Conservation (phyloP, 2,888 invertebrate genomes). For the Xestia xanthographa region DNA sequence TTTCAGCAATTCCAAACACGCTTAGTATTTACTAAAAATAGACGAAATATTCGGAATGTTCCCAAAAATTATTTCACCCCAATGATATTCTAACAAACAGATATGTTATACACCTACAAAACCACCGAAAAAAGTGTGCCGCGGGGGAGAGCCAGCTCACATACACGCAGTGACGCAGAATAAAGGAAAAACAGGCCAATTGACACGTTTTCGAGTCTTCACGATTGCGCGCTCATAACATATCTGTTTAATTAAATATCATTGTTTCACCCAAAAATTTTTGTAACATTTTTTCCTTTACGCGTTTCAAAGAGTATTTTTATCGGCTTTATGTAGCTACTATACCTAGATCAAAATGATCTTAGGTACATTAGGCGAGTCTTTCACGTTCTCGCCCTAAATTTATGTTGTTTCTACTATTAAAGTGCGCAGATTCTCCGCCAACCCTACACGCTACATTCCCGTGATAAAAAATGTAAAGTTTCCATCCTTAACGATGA, state of each 20-base stretch:
- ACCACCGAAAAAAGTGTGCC: too few relatives aligned
- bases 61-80: background rate
- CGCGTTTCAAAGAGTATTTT: background rate
- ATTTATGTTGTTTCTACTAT: background rate
- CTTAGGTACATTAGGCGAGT: background rate
- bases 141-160: too few relatives aligned
- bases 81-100: too few relatives aligned
- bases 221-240: too few relatives aligned
- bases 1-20: slow-evolving; percentile 3
- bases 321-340: background rate
- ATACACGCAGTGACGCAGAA: too few relatives aligned
- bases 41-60: background rate
- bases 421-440: background rate
- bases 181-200: too few relatives aligned
- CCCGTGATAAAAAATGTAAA: slow-evolving; percentile 49
- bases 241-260: too few relatives aligned
- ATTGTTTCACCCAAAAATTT: slow-evolving; percentile 13
- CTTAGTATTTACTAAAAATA: slow-evolving; percentile 6
- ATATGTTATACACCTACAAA: too few relatives aligned
- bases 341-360: background rate
- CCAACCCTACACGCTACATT: slow-evolving; percentile 25
- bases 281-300: background rate
- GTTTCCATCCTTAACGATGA: slow-evolving; percentile 43
- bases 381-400: background rate
- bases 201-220: too few relatives aligned